phyloP scores from a whole-genome alignment of 1,140 invertebrate species.

The Heterodera carotae region DNA sequence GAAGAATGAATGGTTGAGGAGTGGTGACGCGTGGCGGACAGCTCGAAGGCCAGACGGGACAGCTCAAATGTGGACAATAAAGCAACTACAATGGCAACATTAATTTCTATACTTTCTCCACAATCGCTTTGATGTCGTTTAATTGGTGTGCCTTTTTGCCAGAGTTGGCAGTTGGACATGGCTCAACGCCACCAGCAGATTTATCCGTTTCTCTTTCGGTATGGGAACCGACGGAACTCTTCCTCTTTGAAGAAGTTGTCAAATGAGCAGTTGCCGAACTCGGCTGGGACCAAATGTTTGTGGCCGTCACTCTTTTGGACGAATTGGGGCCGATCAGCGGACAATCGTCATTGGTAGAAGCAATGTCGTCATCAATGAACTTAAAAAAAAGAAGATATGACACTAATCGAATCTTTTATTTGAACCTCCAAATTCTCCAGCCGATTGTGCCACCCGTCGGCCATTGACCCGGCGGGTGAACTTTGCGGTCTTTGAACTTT shows the following conservation, averaged over 20 bases:
- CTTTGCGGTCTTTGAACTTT: constrained; percentile 3
- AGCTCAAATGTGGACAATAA: constrained; percentile 2
- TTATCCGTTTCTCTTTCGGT: not conserved
- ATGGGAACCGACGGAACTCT: not conserved
- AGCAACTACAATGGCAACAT: no score
- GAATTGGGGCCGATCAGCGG: not conserved
- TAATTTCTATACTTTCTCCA: constrained; percentile 36
- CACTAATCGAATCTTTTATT: not conserved
- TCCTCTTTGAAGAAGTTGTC: not conserved
- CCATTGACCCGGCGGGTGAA: constrained; percentile 1
- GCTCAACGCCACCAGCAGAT: not conserved
- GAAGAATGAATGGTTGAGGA: constrained; percentile 33
- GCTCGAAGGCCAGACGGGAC: constrained; percentile 37
- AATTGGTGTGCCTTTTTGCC: constrained; percentile 29
- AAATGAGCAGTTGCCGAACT: not conserved
- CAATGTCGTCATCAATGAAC: constrained; percentile 21
- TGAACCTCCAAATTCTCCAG: constrained; percentile 22
- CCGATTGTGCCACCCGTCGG: constrained; percentile 30
- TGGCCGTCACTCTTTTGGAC: not conserved
- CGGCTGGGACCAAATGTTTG: not conserved
- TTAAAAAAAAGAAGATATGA: not conserved
- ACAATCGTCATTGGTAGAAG: not conserved
- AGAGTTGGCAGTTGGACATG: not conserved
- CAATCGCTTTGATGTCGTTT: constrained; percentile 39
- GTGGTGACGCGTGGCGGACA: constrained; percentile 33